These are phyloP conservation scores for Rhinella marina DNA, from an alignment of 2,797 vertebrate genomes.

Conservation along the genomic window DNA sequence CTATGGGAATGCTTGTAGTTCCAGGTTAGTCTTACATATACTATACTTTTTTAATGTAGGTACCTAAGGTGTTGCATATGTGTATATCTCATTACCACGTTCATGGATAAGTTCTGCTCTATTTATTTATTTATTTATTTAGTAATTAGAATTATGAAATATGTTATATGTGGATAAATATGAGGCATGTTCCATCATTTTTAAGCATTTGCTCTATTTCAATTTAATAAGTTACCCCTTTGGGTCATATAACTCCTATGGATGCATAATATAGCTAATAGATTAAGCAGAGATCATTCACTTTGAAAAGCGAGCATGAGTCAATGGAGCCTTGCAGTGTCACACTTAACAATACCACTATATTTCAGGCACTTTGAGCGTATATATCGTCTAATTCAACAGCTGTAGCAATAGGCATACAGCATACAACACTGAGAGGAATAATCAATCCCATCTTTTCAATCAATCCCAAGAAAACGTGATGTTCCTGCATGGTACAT, in stretches of 20 bases:
- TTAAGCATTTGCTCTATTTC: background rate
- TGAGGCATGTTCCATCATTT: background rate
- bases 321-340: background rate
- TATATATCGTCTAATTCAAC: slow-evolving; percentile 30
- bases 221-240: background rate
- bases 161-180: background rate
- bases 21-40: background rate
- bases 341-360: background rate
- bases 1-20: background rate
- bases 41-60: background rate
- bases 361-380: background rate
- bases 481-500: background rate
- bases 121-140: background rate
- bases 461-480: slow-evolving; percentile 20
- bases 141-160: background rate
- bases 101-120: background rate
- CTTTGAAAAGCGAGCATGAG: background rate
- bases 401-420: slow-evolving; percentile 10
- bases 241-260: too few species aligned
- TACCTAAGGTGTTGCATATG: background rate
- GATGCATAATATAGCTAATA: background rate
- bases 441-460: background rate
- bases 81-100: background rate
- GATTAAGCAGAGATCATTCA: slow-evolving; percentile 21
- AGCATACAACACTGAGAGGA: background rate